Conservation (phyloP, 2,888 invertebrate genomes). For the Hypercompe scribonia region DNA sequence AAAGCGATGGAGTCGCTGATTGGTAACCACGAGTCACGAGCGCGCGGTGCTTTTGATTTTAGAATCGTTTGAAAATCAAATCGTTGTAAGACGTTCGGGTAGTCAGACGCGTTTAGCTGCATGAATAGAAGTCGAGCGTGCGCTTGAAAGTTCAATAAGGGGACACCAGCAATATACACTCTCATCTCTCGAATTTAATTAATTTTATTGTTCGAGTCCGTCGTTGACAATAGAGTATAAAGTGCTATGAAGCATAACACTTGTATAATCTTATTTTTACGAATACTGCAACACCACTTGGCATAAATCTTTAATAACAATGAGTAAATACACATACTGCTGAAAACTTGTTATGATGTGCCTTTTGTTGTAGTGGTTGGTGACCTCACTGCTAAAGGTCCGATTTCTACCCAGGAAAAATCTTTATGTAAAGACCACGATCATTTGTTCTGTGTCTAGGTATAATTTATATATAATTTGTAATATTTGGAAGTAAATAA, state of each 20-base stretch:
- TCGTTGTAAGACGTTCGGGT: conserved; percentile 56
- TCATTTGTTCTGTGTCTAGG: too few species aligned
- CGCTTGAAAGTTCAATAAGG: conserved; percentile 66
- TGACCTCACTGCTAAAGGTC: too few species aligned
- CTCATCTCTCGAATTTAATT: conserved; percentile 61
- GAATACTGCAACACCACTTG: neutral
- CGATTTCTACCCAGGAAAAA: too few species aligned
- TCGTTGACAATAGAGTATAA: conserved; percentile 23
- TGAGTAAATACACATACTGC: too few species aligned
- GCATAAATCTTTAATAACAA: neutral
- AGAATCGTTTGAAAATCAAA: conserved; percentile 68
- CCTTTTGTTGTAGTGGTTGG: too few species aligned
- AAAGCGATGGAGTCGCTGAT: conserved; percentile 67
- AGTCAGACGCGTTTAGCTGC: conserved; percentile 42
- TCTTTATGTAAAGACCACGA: too few species aligned
- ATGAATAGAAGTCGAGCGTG: conserved; percentile 53
- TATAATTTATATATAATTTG: too few species aligned
- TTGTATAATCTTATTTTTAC: neutral
- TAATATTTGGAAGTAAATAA: too few species aligned
- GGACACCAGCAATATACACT: conserved; percentile 49
- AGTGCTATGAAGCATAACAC: neutral
- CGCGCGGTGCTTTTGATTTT: conserved; percentile 69
- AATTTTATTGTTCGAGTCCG: conserved; percentile 60
- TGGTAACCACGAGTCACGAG: conserved; percentile 64
- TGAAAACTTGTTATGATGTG: too few species aligned